A percentile compares a stretch with the other conserved stretches of the same genome.
Conservation (phyloP, 2,113 vertebrate species). For the Marmota flaviventris region DNA sequence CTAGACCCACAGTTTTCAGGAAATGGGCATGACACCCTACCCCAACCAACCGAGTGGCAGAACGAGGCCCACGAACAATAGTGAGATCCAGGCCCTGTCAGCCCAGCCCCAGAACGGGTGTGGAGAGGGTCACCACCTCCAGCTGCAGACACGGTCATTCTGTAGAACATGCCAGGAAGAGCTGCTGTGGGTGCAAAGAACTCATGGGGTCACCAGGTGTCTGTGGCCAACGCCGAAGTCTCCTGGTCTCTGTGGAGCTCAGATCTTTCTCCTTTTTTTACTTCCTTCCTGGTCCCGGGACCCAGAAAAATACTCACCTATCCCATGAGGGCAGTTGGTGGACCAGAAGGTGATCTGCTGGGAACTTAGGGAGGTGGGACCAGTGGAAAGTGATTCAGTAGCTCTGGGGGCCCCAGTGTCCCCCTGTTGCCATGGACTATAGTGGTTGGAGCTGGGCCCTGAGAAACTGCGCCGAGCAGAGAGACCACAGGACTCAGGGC, state of each 20-base stretch:
- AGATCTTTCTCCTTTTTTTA: neutral
- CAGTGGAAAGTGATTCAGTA: neutral
- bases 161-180: neutral
- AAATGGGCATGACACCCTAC: neutral
- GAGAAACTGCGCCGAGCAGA: neutral
- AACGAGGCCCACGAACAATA: too few species aligned
- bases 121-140: neutral
- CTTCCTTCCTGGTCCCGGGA: neutral
- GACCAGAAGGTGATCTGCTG: neutral
- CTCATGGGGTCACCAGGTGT: neutral
- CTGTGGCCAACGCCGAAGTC: accelerated
- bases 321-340: accelerated
- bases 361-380: neutral
- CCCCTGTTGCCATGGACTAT: neutral
- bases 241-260: too few species aligned
- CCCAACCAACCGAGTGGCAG: neutral
- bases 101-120: neutral
- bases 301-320: neutral
- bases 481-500: accelerated
- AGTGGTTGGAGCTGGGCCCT: neutral
- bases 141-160: neutral
- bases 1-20: neutral
- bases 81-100: neutral
- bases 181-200: accelerated
- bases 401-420: neutral